Evolutionary conservation across 2,888 invertebrate genomes (phyloP).

Genomic region (Odontocerum albicorne): DNA sequence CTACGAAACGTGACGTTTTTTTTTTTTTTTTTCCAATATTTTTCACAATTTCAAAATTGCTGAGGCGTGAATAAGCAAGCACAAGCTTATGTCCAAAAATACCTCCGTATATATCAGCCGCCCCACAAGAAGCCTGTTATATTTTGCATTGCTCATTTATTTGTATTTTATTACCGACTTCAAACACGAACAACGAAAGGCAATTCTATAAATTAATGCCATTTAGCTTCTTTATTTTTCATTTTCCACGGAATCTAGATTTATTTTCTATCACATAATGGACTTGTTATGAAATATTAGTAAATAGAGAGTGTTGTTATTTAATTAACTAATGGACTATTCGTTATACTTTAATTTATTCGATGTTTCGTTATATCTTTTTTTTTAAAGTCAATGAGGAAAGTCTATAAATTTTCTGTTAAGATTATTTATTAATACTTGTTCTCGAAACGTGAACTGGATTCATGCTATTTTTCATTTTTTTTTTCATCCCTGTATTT

Average conservation of each 20-base stretch:
- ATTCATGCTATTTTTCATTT: neutral
- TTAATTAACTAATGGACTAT: slow-evolving; percentile 24
- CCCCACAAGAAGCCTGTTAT: slow-evolving; percentile 4
- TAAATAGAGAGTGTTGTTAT: slow-evolving; percentile 19
- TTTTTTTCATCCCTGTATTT: neutral
- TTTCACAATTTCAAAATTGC: slow-evolving; percentile 12
- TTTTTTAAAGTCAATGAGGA: no score
- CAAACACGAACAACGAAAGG: slow-evolving; percentile 18
- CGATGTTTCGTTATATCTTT: slow-evolving; percentile 7
- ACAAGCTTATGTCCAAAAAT: slow-evolving; percentile 2
- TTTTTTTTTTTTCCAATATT: slow-evolving; percentile 10
- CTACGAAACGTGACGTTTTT: slow-evolving; percentile 11
- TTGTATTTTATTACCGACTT: slow-evolving; percentile 13
- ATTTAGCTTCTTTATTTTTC: slow-evolving; percentile 5
- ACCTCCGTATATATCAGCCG: neutral
- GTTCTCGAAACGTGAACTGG: neutral
- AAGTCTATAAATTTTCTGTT: neutral
- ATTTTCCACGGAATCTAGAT: slow-evolving; percentile 17
- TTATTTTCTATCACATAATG: slow-evolving; percentile 26
- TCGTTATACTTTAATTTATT: slow-evolving; percentile 25
- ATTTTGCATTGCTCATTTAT: slow-evolving; percentile 15
- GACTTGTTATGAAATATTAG: slow-evolving; percentile 20
- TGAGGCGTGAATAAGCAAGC: slow-evolving; percentile 7
- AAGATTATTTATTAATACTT: neutral
- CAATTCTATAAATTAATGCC: slow-evolving; percentile 23